Percentiles rank a stretch among this genome's conserved stretches.
Conservation (phyloP, 2,888 invertebrate genomes). For the Ophioninae sp. region DNA sequence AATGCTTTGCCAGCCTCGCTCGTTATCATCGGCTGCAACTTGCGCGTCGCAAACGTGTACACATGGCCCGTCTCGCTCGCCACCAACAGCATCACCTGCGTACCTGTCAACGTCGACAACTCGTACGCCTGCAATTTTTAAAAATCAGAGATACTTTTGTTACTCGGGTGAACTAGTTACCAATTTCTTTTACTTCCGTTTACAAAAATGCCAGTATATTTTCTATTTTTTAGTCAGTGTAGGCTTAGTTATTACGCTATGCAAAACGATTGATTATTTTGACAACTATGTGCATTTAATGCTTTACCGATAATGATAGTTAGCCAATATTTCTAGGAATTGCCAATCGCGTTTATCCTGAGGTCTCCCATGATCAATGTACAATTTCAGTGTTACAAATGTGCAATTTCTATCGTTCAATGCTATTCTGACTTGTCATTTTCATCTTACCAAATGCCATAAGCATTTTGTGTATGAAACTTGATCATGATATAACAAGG, state of each 20-base stretch:
- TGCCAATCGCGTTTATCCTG: too few relatives aligned
- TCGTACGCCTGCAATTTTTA: conserved; percentile 94
- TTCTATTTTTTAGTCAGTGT: background rate
- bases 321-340: too few relatives aligned
- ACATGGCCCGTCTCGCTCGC: conserved; percentile 99
- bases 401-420: too few relatives aligned
- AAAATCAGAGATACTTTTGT: background rate
- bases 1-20: conserved; percentile 98
- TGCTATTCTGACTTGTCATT: background rate
- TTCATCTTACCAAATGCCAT: background rate
- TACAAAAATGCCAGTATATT: too few relatives aligned
- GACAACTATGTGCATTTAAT: too few relatives aligned
- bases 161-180: conserved; percentile 2
- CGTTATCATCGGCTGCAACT: conserved; percentile 99
- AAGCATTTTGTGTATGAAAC: background rate
- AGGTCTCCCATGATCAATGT: too few relatives aligned
- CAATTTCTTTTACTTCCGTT: conserved; percentile 11
- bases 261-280: too few relatives aligned
- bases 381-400: too few relatives aligned
- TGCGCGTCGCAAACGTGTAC: conserved; percentile 99
- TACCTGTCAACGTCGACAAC: conserved; percentile 98
- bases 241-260: too few relatives aligned
- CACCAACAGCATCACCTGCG: conserved; percentile 99
- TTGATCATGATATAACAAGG: background rate
- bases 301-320: too few relatives aligned